phyloP scores from a whole-genome alignment of 1,140 invertebrate genomes.

The Frieseomelitta varia region DNA sequence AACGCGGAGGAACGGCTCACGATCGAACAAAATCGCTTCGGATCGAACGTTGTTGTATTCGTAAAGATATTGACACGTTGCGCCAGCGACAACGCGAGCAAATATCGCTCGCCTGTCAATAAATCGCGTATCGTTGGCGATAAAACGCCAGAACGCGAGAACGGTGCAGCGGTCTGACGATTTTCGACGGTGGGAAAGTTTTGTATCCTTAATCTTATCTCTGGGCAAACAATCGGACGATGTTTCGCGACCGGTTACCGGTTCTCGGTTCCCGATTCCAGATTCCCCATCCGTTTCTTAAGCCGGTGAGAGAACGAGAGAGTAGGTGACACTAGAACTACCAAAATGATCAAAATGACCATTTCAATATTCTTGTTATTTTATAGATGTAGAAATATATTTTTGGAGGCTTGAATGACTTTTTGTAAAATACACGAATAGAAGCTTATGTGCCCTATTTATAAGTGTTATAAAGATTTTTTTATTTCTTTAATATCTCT shows the following conservation, averaged over 20 bases:
- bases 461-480: too few species aligned
- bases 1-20: constrained; percentile 23
- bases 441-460: too few species aligned
- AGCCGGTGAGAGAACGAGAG: background rate
- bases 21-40: constrained; percentile 22
- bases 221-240: constrained; percentile 54
- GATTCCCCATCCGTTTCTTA: background rate
- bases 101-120: constrained; percentile 57
- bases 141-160: too few species aligned
- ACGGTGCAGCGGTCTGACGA: background rate
- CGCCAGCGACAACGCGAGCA: constrained; percentile 52
- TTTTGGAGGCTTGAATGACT: too few species aligned
- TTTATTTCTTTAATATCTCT: too few species aligned
- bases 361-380: too few species aligned
- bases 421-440: too few species aligned
- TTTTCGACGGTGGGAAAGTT: constrained; percentile 65
- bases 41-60: constrained; percentile 43
- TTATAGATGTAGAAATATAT: too few species aligned
- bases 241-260: constrained; percentile 32
- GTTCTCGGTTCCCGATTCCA: background rate
- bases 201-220: constrained; percentile 64
- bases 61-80: constrained; percentile 57
- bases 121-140: constrained; percentile 51
- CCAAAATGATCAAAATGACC: too few species aligned
- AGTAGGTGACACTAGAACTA: too few species aligned